Base-by-base conservation (phyloP, 2,113 vertebrate genomes). In the Carassius auratus region DNA sequence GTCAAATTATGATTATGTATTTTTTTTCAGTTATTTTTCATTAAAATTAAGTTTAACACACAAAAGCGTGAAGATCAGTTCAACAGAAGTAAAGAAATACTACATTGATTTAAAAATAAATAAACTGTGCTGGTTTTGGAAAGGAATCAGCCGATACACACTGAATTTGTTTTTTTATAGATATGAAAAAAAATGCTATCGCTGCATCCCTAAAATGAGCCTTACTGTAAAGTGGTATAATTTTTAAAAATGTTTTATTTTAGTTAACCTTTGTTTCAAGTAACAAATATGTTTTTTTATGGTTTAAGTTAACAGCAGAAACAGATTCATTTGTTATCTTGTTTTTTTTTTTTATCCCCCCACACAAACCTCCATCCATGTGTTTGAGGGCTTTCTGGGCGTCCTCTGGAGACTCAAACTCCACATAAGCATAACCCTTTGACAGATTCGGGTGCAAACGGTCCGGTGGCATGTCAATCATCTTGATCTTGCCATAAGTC, bases 381-480 rank as follows among this genome's bases (percentile, higher is more conserved):
- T 99, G 97, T 86, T 97, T 99, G 81, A 99, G 92, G 0, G 98
- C 98, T 89, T 98, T 98, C 89, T 99, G 97, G 0, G 98, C 97
- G 87, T 99, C 97, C 7, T 97, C 96, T 0, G 96, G 90, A 1
- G 93, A 96, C 90, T 99, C 98, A 87, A 97, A 99, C 91, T 99
- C 98, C 74, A 99, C 97, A 0, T 99, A 98, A 2, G 98, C 97
- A 1, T 97, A 97, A 74, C 98, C 98, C 86, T 97, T 98, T 2
- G 96, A 97, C 14, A 98, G 94, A 78, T 99, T 96, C 4, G 97
- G 97, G 85, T 98, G 96, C 83, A 96, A 88, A 45, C 97, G 96
- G 89, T 99, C 97, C 8, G 97, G 91, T 1, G 98, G 97, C 97
- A 99, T 97, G 87, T 99, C 98, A 13, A 99, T 97, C 96, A 98